Conservation (phyloP, 2,888 invertebrate species). For the Melieria picta region DNA sequence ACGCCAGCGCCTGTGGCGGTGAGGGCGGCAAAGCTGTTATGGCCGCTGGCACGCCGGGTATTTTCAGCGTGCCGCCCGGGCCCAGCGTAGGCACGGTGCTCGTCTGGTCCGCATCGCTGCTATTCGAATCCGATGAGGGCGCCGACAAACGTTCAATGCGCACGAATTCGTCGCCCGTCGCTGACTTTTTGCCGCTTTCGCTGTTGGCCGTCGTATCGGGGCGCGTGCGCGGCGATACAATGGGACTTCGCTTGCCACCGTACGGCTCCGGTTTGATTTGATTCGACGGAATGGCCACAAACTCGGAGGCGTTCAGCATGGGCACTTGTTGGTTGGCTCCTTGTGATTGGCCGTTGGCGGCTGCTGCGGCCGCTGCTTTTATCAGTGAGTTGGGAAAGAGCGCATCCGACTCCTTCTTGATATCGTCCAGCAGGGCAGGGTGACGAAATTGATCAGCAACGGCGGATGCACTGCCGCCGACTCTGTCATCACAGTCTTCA, state of each 20-base stretch:
- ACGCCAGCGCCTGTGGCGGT: slow-evolving; percentile 33
- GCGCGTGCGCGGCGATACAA: slow-evolving; percentile 12
- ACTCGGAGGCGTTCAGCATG: slow-evolving; percentile 47
- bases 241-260: background rate
- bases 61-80: slow-evolving; percentile 55
- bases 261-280: slow-evolving; percentile 55
- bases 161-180: slow-evolving; percentile 39
- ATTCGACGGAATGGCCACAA: slow-evolving; percentile 55
- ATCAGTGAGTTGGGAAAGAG: slow-evolving; percentile 17
- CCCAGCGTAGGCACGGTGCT: slow-evolving; percentile 48
- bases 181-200: slow-evolving; percentile 24
- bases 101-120: slow-evolving; percentile 48
- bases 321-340: slow-evolving; percentile 42
- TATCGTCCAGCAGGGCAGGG: slow-evolving; percentile 45
- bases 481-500: slow-evolving; percentile 21
- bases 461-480: slow-evolving; percentile 5
- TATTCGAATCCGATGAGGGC: slow-evolving; percentile 54
- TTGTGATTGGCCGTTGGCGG: slow-evolving; percentile 3
- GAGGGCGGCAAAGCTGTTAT: slow-evolving; percentile 52
- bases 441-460: slow-evolving; percentile 3
- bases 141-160: slow-evolving; percentile 44
- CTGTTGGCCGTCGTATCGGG: background rate
- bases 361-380: slow-evolving; percentile 5
- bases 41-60: slow-evolving; percentile 59
- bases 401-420: slow-evolving; percentile 58